phyloP scores from a whole-genome alignment of 2,113 vertebrate genomes.

The Callaeas wilsoni region DNA sequence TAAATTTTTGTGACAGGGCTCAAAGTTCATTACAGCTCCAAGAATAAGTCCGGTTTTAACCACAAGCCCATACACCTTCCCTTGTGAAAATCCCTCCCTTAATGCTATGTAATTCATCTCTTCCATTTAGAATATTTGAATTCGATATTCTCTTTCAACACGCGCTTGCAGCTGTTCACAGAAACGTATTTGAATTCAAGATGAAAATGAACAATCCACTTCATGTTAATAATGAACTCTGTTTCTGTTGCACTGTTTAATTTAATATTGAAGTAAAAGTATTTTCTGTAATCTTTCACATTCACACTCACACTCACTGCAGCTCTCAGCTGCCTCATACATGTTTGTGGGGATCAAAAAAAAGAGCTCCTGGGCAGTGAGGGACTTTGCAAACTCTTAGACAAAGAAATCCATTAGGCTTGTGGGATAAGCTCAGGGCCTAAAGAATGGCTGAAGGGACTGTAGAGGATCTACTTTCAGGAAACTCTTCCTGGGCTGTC shows the following conservation, averaged over 20 bases:
- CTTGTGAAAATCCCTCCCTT: not conserved
- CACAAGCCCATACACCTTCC: not conserved
- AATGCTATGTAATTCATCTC: not conserved
- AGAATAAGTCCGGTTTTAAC: not conserved
- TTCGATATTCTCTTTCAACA: not conserved
- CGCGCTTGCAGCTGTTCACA: not conserved
- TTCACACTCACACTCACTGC: not conserved
- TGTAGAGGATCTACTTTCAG: not conserved
- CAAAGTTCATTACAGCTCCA: not conserved
- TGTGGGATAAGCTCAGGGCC: not conserved
- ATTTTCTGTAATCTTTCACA: not conserved
- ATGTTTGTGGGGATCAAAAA: not conserved
- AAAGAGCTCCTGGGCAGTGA: not conserved
- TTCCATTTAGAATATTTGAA: constrained; percentile 46
- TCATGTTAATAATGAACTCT: not conserved
- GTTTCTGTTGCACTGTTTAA: not conserved
- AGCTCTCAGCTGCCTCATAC: not conserved
- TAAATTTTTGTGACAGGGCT: not conserved
- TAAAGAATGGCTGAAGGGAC: not conserved
- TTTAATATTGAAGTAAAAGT: not conserved
- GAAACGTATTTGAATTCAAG: not conserved
- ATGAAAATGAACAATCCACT: not conserved
- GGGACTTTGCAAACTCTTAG: not conserved
- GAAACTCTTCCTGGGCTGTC: not conserved
- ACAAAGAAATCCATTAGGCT: not conserved